Conservation (phyloP, 1,140 invertebrate species). For the Leguminivora glycinivorella region DNA sequence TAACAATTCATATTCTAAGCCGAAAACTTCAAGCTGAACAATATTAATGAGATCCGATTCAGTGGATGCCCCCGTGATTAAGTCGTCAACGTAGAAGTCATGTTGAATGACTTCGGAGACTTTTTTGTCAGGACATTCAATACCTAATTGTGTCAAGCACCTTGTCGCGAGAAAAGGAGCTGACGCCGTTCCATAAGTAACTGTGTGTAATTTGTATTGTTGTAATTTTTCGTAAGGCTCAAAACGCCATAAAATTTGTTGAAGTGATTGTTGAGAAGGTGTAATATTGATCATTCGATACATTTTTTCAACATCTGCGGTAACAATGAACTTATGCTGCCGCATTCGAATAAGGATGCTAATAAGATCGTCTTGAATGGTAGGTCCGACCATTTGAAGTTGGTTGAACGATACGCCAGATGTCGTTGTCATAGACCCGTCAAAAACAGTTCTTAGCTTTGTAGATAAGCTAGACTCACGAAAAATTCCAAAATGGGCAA, state of each 20-base stretch:
- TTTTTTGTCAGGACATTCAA: background rate
- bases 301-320: background rate
- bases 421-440: background rate
- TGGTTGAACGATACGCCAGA: background rate
- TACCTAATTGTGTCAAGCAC: background rate
- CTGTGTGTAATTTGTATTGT: background rate
- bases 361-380: background rate
- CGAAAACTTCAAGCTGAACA: too few relatives aligned
- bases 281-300: background rate
- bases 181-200: background rate
- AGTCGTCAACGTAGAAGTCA: too few relatives aligned
- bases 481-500: background rate
- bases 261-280: background rate
- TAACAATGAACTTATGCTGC: background rate
- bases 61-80: background rate
- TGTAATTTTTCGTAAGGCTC: background rate
- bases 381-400: background rate
- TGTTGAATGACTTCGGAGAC: background rate
- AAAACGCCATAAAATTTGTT: conserved; percentile 7
- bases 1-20: too few relatives aligned
- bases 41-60: background rate
- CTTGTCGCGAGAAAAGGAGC: background rate
- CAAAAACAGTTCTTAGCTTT: background rate
- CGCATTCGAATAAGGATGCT: background rate
- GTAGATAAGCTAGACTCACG: background rate